These are phyloP conservation scores for Cordilura impudica DNA, from an alignment of 2,888 invertebrate genomes.

Conservation along the genomic window DNA sequence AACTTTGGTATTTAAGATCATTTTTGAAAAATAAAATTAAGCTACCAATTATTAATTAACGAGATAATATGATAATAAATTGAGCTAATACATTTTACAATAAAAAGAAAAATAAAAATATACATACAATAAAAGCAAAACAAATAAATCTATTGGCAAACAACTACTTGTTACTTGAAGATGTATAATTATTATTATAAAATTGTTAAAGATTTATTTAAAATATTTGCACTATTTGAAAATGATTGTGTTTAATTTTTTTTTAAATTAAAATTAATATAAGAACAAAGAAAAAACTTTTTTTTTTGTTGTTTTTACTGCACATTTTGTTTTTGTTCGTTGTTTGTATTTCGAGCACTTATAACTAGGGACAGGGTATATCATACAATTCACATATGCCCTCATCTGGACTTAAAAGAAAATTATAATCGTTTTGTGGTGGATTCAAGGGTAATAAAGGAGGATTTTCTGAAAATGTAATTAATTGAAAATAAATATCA, in stretches of 20 bases:
- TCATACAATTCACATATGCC: constrained; percentile 77
- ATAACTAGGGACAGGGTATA: constrained; percentile 69
- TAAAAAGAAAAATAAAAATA: neutral
- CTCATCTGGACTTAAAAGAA: constrained; percentile 72
- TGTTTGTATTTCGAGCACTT: neutral
- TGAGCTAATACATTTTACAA: neutral
- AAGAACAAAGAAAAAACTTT: neutral
- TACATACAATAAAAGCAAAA: neutral
- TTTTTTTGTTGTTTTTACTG: neutral
- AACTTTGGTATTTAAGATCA: neutral
- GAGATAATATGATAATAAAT: neutral
- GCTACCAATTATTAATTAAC: neutral
- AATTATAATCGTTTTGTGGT: constrained; percentile 74
- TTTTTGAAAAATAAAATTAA: neutral
- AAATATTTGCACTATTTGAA: constrained; percentile 51
- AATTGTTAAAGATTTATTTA: constrained; percentile 33
- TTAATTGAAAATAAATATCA: too few species aligned
- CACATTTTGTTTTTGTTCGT: neutral
- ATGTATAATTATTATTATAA: constrained; percentile 6
- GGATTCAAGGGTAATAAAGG: constrained; percentile 75
- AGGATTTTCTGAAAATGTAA: constrained; percentile 74
- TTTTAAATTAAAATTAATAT: neutral
- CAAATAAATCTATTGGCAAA: neutral
- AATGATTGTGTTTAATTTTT: constrained; percentile 26
- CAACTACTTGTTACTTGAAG: neutral